Conservation (phyloP, 53 echinoderm and acorn worm species). For the Glandiceps talaboti region DNA sequence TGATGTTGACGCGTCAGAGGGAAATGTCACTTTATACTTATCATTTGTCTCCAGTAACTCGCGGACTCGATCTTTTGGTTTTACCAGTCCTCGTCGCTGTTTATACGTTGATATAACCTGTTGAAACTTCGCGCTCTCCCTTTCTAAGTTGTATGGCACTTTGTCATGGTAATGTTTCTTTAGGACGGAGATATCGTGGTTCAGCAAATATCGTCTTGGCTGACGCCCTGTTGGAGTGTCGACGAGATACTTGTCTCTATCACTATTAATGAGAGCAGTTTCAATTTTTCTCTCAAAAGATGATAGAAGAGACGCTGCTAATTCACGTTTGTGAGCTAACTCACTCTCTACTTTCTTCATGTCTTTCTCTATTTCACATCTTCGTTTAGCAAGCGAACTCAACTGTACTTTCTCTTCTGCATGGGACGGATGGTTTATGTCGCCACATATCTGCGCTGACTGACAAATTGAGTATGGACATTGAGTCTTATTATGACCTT, state of each 20-base stretch:
- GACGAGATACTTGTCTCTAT: neutral
- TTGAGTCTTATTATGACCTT: neutral
- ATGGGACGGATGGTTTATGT: neutral
- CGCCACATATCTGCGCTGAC: neutral
- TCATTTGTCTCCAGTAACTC: neutral
- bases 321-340: neutral
- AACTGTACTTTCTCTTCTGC: neutral
- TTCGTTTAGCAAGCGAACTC: neutral
- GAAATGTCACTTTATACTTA: neutral
- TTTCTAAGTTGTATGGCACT: neutral
- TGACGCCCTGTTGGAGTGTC: neutral
- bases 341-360: neutral
- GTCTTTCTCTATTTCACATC: neutral
- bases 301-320: neutral
- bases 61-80: neutral
- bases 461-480: neutral
- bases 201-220: neutral
- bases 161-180: neutral
- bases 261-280: neutral
- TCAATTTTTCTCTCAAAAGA: neutral
- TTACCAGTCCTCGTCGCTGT: neutral
- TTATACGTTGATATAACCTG: neutral
- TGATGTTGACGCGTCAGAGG: neutral
- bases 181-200: neutral
- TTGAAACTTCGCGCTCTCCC: neutral